phyloP scores from a whole-genome alignment of 2,888 invertebrate species.

The Noctua janthe region DNA sequence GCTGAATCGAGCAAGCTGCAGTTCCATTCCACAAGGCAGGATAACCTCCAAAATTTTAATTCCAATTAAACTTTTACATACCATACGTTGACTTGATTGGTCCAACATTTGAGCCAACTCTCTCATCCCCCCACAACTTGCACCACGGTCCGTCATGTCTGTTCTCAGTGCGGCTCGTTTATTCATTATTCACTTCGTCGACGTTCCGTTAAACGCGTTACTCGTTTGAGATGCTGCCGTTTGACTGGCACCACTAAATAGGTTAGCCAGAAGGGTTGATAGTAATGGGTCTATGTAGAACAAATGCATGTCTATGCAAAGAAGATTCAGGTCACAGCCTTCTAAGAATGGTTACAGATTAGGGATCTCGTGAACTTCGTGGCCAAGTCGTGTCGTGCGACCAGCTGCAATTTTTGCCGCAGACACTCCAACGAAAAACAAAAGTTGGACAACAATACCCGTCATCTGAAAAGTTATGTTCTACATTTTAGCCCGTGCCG shows the following conservation, averaged over 20 bases:
- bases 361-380: neutral
- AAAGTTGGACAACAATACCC: neutral
- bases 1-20: neutral
- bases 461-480: neutral
- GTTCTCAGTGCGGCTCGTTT: conserved; percentile 60
- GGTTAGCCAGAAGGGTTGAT: conserved; percentile 26
- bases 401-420: no score
- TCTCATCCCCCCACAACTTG: conserved; percentile 35
- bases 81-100: neutral
- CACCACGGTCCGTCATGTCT: conserved; percentile 44
- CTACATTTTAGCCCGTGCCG: neutral
- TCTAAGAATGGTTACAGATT: neutral
- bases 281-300: neutral
- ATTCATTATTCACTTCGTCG: conserved; percentile 68
- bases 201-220: conserved; percentile 65
- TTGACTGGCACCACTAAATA: conserved; percentile 38
- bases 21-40: neutral
- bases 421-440: neutral
- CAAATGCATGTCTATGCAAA: neutral
- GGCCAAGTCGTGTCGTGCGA: neutral
- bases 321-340: neutral
- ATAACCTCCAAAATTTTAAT: neutral
- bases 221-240: conserved; percentile 55
- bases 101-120: conserved; percentile 25
- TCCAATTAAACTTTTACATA: neutral